phyloP scores from a whole-genome alignment of 2,888 invertebrate genomes.

The Tillus elongatus region DNA sequence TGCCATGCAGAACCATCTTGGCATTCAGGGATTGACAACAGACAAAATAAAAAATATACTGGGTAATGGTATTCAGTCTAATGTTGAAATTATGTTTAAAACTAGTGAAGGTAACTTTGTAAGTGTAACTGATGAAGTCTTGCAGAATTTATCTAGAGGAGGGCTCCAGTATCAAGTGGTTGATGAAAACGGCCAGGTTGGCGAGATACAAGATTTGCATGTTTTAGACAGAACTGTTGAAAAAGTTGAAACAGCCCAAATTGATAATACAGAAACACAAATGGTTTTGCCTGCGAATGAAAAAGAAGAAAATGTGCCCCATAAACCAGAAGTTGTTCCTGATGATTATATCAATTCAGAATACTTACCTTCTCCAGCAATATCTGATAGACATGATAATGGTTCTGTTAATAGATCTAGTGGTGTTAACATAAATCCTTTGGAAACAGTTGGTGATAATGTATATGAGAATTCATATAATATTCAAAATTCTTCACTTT shows the following conservation, averaged over 20 bases:
- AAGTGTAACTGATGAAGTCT: slow-evolving; percentile 54
- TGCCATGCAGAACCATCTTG: slow-evolving; percentile 9
- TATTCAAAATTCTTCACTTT: too few relatives aligned
- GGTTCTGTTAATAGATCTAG: too few relatives aligned
- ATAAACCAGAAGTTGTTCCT: neutral
- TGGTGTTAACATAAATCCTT: too few relatives aligned
- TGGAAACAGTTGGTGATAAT: too few relatives aligned
- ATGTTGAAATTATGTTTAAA: slow-evolving; percentile 52
- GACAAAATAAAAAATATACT: slow-evolving; percentile 36
- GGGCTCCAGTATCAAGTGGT: slow-evolving; percentile 37
- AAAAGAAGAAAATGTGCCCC: too few relatives aligned
- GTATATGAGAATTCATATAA: too few relatives aligned
- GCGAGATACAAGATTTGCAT: slow-evolving; percentile 35
- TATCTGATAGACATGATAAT: slow-evolving; percentile 5
- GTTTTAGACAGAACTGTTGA: slow-evolving; percentile 18
- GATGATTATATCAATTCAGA: slow-evolving; percentile 1
- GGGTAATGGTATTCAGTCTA: slow-evolving; percentile 37
- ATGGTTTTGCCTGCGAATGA: slow-evolving; percentile 3
- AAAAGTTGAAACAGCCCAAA: slow-evolving; percentile 16
- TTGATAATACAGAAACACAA: slow-evolving; percentile 13
- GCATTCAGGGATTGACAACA: slow-evolving; percentile 24
- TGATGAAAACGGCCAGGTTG: slow-evolving; percentile 36
- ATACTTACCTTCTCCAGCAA: neutral
- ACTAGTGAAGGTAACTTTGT: slow-evolving; percentile 56
- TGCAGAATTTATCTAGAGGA: slow-evolving; percentile 38